These are phyloP conservation scores for Geophilus truncorum DNA, from an alignment of 2,888 invertebrate genomes.

Conservation along the genomic window DNA sequence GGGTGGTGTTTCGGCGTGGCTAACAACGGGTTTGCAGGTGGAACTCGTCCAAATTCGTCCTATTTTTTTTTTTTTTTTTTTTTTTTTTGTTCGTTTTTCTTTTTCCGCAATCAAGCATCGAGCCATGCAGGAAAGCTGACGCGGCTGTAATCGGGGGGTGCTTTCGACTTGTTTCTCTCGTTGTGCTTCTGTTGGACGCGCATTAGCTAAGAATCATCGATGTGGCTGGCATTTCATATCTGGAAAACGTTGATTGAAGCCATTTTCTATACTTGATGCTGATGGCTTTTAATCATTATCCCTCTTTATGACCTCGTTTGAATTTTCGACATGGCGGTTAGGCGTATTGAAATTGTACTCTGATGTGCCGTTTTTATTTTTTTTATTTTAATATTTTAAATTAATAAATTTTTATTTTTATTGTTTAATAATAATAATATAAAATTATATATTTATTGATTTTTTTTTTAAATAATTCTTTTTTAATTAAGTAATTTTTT, in stretches of 20 bases:
- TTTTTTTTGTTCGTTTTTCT: no score
- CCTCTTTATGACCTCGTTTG: background rate
- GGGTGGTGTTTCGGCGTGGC: no score
- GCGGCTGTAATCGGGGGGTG: background rate
- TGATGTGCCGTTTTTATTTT: background rate
- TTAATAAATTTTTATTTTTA: background rate
- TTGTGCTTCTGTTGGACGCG: background rate
- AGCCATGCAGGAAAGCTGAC: slow-evolving; percentile 5
- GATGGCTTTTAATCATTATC: background rate
- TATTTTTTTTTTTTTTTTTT: no score
- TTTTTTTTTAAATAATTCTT: background rate
- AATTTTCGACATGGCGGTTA: background rate
- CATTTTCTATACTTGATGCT: background rate
- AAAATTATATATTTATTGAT: no score
- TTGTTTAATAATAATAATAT: no score
- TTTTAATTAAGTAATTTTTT: background rate
- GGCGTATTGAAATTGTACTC: background rate
- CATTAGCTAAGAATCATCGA: background rate
- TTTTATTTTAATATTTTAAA: background rate
- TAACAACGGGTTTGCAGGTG: background rate
- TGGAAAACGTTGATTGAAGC: background rate
- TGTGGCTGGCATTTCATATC: background rate
- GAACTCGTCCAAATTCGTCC: background rate
- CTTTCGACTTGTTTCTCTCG: background rate
- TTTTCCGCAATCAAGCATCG: background rate